Evolutionary conservation across 2,888 invertebrate species (phyloP).

Genomic region (Tetragnatha montana): DNA sequence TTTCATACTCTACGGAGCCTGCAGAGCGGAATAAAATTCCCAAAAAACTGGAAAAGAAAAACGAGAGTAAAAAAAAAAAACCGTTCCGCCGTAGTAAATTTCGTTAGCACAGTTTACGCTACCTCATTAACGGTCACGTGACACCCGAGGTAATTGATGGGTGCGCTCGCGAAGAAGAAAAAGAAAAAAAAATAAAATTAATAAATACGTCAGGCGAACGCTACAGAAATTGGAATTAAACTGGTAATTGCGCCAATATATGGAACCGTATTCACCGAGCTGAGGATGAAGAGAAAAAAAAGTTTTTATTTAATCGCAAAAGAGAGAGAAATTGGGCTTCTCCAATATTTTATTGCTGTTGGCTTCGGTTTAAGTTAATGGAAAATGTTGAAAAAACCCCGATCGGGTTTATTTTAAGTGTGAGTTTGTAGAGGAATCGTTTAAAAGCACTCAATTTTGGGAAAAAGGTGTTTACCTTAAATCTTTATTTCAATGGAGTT

Average conservation of each 20-base stretch:
- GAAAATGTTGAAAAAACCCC: neutral
- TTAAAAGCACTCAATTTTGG: no score
- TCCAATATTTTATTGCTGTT: conserved; percentile 31
- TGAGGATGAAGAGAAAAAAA: conserved; percentile 34
- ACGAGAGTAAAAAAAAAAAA: conserved; percentile 10
- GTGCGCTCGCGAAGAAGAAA: neutral
- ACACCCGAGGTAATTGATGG: conserved; percentile 52
- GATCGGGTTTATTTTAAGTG: neutral
- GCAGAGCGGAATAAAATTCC: no score
- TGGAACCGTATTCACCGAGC: conserved; percentile 49
- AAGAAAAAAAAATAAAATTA: neutral
- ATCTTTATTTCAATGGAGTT: no score
- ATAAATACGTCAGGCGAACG: no score
- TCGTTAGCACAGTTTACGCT: conserved; percentile 44
- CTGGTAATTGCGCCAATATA: conserved; percentile 46
- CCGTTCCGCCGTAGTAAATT: conserved; percentile 36
- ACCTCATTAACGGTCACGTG: conserved; percentile 60
- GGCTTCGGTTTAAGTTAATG: neutral
- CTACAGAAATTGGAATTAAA: conserved; percentile 48
- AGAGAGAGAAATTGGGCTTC: neutral
- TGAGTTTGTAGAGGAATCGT: no score
- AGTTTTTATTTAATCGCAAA: conserved; percentile 44
- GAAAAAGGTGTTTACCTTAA: no score
- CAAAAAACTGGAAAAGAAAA: neutral
- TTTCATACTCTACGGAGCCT: no score